phyloP scores from a whole-genome alignment of 2,113 vertebrate species.

The Cygnus atratus region DNA sequence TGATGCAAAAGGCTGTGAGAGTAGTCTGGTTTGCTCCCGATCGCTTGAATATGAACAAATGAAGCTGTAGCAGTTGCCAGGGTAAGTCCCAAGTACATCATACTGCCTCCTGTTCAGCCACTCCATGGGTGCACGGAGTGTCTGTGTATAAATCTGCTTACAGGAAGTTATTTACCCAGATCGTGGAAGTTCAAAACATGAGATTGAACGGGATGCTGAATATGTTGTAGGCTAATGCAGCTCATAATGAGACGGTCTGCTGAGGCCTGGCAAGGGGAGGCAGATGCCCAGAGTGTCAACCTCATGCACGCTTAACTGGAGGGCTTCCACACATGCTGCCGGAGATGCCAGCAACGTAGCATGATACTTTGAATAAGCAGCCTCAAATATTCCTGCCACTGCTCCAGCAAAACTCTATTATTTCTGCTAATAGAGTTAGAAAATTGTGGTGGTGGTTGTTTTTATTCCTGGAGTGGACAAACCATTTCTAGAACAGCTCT shows the following conservation, averaged over 20 bases:
- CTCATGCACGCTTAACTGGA: accelerated
- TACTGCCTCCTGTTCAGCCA: background rate
- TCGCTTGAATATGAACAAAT: background rate
- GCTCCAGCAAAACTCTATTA: background rate
- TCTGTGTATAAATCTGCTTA: background rate
- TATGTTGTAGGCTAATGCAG: background rate
- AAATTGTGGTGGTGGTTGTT: background rate
- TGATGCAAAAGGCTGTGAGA: background rate
- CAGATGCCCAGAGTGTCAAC: background rate
- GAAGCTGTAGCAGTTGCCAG: background rate
- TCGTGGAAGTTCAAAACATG: background rate
- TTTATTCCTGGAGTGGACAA: background rate
- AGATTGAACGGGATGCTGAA: background rate
- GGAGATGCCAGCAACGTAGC: background rate
- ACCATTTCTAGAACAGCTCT: background rate
- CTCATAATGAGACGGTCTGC: background rate
- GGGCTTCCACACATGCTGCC: background rate
- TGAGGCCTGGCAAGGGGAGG: background rate
- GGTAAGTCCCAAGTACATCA: background rate
- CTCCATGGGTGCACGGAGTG: background rate
- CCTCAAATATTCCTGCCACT: background rate
- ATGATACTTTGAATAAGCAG: background rate
- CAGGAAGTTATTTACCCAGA: background rate
- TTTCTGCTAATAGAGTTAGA: background rate
- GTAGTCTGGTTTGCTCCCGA: accelerated